phyloP scores from a whole-genome alignment of 2,888 invertebrate species.

The Ormyrus thymus region DNA sequence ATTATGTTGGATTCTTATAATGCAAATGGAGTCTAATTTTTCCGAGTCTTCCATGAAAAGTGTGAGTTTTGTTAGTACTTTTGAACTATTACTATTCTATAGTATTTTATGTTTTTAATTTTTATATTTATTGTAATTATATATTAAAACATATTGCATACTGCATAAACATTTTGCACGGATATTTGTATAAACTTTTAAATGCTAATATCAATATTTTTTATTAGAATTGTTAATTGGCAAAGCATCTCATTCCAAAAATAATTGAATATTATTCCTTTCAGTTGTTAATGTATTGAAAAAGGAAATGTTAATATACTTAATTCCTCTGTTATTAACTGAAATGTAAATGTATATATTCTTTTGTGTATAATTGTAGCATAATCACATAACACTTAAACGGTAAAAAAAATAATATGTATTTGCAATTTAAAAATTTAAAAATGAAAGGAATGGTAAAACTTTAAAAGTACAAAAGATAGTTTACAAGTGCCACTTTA shows the following conservation, averaged over 20 bases:
- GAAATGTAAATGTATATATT: background rate
- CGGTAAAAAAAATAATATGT: conserved; percentile 19
- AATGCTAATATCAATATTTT: background rate
- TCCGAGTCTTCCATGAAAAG: too few species aligned
- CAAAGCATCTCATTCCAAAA: conserved; percentile 33
- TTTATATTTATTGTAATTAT: too few species aligned
- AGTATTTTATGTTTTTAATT: too few species aligned
- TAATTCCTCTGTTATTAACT: background rate
- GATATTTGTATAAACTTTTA: conserved; percentile 11
- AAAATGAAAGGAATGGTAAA: conserved; percentile 16
- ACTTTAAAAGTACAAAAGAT: conserved; percentile 37
- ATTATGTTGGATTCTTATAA: too few species aligned
- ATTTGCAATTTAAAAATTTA: conserved; percentile 35
- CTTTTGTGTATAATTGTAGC: conserved; percentile 8
- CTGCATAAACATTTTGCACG: background rate
- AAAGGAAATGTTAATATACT: background rate
- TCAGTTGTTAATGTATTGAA: conserved; percentile 13
- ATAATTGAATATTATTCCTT: conserved; percentile 27
- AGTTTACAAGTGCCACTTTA: conserved; percentile 24
- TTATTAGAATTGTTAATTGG: conserved; percentile 16
- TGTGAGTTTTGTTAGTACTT: too few species aligned
- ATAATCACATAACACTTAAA: background rate
- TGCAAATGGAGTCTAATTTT: too few species aligned
- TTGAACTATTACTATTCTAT: too few species aligned
- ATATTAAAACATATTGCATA: too few species aligned